Percentiles rank a stretch among this genome's conserved stretches.
These are phyloP conservation scores for Clarias fuscus DNA, from an alignment of 2,797 vertebrate species.

Conservation along the genomic window DNA sequence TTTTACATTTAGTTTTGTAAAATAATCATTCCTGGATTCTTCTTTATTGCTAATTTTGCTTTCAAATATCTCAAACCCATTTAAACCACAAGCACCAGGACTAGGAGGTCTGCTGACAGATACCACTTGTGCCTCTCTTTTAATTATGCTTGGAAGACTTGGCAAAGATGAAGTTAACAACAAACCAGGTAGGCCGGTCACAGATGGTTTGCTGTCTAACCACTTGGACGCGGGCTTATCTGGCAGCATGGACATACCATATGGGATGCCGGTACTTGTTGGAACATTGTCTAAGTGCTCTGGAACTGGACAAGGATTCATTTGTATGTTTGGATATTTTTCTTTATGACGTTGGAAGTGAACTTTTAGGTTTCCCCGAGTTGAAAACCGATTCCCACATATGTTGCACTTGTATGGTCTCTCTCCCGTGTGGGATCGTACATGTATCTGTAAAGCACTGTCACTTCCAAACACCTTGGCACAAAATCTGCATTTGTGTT, in stretches of 20 bases:
- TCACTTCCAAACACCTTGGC: constrained; percentile 99
- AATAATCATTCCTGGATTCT: constrained; percentile 78
- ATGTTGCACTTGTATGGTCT: constrained; percentile 99
- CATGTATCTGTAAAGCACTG: constrained; percentile 99
- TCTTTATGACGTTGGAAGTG: constrained; percentile 99
- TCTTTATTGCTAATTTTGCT: constrained; percentile 76
- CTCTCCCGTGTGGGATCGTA: constrained; percentile 97
- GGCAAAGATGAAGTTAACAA: constrained; percentile 90
- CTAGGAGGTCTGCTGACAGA: constrained; percentile 87
- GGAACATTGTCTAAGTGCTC: constrained; percentile 98
- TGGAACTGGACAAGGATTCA: constrained; percentile 97
- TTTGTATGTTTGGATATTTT: constrained; percentile 96
- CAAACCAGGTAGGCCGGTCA: constrained; percentile 90
- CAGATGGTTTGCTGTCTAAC: constrained; percentile 93
- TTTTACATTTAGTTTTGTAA: constrained; percentile 81
- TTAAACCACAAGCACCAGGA: constrained; percentile 83
- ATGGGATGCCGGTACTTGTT: constrained; percentile 94
- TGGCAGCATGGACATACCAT: constrained; percentile 95
- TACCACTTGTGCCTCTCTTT: constrained; percentile 91
- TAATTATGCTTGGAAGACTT: constrained; percentile 89
- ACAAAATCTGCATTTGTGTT: constrained; percentile 99
- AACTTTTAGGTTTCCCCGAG: constrained; percentile 97
- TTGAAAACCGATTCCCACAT: constrained; percentile 98
- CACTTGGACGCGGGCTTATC: constrained; percentile 96
- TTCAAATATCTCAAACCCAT: constrained; percentile 76